These are phyloP conservation scores for Drosophila teissieri DNA, from an alignment of 1,140 invertebrate genomes.

Conservation along the genomic window DNA sequence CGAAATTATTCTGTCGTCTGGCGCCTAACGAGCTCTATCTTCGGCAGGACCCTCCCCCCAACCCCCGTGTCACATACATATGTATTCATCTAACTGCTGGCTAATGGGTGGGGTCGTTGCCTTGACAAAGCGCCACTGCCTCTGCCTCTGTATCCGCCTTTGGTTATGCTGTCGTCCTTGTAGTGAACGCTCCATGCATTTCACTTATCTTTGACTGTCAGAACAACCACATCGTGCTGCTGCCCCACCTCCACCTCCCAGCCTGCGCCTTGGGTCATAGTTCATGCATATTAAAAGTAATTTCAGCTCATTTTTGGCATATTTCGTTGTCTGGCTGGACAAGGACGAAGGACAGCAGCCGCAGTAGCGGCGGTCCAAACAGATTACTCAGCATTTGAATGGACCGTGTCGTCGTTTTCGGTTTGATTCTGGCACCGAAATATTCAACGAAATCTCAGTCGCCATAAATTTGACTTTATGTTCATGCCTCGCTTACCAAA, in stretches of 20 bases:
- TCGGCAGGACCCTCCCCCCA: constrained; percentile 19
- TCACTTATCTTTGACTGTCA: constrained; percentile 73
- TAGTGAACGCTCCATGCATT: constrained; percentile 54
- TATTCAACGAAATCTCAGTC: constrained; percentile 69
- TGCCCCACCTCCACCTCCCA: background rate
- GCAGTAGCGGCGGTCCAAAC: constrained; percentile 19
- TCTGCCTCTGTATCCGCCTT: constrained; percentile 11
- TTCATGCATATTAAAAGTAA: constrained; percentile 76
- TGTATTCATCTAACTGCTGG: constrained; percentile 22
- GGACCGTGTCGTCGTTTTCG: constrained; percentile 44
- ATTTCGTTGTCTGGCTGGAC: constrained; percentile 62
- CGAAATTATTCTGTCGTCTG: constrained; percentile 80
- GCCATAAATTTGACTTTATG: constrained; percentile 81
- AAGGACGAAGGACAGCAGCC: background rate
- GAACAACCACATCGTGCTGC: constrained; percentile 39
- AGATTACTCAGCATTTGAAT: constrained; percentile 74
- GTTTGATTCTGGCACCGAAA: constrained; percentile 59
- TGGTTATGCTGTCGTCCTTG: constrained; percentile 3
- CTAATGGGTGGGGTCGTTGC: background rate
- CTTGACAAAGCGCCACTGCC: background rate
- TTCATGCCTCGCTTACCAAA: constrained; percentile 78
- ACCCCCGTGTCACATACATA: constrained; percentile 26
- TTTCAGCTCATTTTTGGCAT: constrained; percentile 77
- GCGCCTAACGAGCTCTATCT: constrained; percentile 61
- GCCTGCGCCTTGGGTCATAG: constrained; percentile 7